phyloP scores from a whole-genome alignment of 2,113 vertebrate genomes.

The Megaleporinus macrocephalus region DNA sequence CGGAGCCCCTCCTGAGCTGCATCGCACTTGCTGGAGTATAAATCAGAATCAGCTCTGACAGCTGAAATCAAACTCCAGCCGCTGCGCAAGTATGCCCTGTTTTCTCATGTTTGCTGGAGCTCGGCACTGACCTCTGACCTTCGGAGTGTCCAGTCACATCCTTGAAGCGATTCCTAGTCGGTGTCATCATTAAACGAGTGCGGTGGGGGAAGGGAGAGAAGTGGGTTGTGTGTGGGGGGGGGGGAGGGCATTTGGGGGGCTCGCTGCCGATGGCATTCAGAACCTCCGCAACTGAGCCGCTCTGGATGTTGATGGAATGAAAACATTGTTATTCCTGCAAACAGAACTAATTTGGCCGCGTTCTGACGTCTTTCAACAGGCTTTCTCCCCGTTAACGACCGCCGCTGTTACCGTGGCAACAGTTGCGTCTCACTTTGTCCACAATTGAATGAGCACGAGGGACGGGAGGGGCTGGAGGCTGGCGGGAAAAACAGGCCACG shows the following conservation, averaged over 20 bases:
- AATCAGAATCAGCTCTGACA: conserved; percentile 28
- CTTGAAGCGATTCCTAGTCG: background rate
- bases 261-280: conserved; percentile 39
- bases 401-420: background rate
- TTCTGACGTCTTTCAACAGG: conserved; percentile 1
- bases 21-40: conserved; percentile 35
- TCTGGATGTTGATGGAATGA: conserved; percentile 51
- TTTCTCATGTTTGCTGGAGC: conserved; percentile 5
- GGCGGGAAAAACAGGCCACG: too few species aligned
- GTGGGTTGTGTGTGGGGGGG: background rate
- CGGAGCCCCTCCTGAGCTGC: background rate
- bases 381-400: background rate
- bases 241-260: background rate
- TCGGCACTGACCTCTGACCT: background rate
- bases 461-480: too few species aligned
- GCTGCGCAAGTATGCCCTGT: background rate
- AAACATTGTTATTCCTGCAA: conserved; percentile 48
- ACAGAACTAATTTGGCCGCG: conserved; percentile 21
- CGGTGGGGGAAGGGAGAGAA: background rate
- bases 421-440: background rate
- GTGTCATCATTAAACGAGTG: background rate
- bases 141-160: background rate
- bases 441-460: background rate
- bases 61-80: conserved; percentile 23
- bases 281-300: conserved; percentile 51